These are phyloP conservation scores for Isoperla grammatica DNA, from an alignment of 2,888 invertebrate genomes.

Conservation along the genomic window DNA sequence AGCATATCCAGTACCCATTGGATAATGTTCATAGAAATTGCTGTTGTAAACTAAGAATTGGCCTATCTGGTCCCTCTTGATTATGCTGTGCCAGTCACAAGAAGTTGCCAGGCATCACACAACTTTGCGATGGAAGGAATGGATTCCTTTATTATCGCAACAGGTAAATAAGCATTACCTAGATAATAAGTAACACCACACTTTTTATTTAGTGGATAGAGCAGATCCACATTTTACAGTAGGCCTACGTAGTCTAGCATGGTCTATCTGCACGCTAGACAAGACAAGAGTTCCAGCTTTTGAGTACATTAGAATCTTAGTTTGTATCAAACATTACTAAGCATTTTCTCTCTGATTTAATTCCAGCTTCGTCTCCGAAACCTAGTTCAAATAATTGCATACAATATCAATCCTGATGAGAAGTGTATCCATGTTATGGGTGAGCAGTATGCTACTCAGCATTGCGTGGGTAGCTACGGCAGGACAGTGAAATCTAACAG, in stretches of 20 bases:
- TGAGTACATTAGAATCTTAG: too few relatives aligned
- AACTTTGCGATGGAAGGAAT: constrained; percentile 64
- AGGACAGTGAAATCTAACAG: background rate
- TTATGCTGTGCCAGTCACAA: constrained; percentile 15
- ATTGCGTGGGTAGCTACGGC: too few relatives aligned
- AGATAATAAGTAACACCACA: background rate
- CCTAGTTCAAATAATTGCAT: constrained; percentile 66
- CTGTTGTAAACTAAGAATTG: too few relatives aligned
- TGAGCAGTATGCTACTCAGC: constrained; percentile 37
- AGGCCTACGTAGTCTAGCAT: too few relatives aligned
- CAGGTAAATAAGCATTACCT: constrained; percentile 51
- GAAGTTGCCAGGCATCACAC: constrained; percentile 31
- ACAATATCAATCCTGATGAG: constrained; percentile 46
- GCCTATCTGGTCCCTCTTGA: background rate
- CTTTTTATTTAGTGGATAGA: too few relatives aligned
- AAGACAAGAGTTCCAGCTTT: too few relatives aligned
- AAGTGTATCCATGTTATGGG: constrained; percentile 26
- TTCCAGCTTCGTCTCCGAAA: constrained; percentile 68
- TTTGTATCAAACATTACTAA: too few relatives aligned
- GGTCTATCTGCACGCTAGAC: too few relatives aligned
- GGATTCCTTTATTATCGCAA: constrained; percentile 77
- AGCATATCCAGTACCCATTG: too few relatives aligned
- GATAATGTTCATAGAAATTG: too few relatives aligned
- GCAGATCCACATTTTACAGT: too few relatives aligned
- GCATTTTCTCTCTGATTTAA: constrained; percentile 20